phyloP scores from a whole-genome alignment of 2,888 invertebrate genomes.

The Diploptera punctata region DNA sequence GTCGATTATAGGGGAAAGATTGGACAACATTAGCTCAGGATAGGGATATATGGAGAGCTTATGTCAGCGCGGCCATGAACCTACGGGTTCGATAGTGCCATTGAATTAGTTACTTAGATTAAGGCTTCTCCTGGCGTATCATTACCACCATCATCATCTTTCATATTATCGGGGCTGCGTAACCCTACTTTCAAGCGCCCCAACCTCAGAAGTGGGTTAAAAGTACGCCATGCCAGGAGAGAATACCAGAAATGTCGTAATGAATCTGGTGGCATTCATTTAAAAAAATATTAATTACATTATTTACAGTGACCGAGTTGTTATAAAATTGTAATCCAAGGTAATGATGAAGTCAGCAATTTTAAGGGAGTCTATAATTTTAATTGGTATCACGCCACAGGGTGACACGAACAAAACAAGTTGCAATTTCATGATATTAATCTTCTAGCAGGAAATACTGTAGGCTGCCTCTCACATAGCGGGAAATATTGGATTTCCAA shows the following conservation, averaged over 20 bases:
- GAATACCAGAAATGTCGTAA: too few species aligned
- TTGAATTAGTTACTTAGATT: too few species aligned
- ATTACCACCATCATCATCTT: too few species aligned
- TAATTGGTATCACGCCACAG: background rate
- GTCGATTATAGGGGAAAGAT: too few species aligned
- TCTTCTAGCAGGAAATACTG: background rate
- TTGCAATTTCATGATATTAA: background rate
- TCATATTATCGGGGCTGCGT: too few species aligned
- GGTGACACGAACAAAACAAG: background rate
- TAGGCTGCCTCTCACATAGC: background rate
- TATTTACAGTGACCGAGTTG: background rate
- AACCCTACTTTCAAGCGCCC: background rate
- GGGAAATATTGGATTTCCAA: background rate
- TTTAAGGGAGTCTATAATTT: background rate
- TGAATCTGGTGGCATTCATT: background rate
- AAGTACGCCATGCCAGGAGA: too few species aligned
- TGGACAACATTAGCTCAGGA: too few species aligned
- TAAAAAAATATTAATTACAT: background rate
- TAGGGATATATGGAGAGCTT: too few species aligned
- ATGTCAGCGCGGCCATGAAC: too few species aligned
- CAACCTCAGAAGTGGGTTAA: too few species aligned
- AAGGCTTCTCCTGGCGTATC: too few species aligned
- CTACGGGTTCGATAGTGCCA: too few species aligned
- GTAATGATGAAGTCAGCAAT: background rate
- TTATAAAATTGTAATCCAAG: background rate